A percentile compares a stretch with the other conserved stretches of the same genome.
These are phyloP conservation scores for Mechanitis messenoides DNA, from an alignment of 2,888 invertebrate species.

Conservation along the genomic window DNA sequence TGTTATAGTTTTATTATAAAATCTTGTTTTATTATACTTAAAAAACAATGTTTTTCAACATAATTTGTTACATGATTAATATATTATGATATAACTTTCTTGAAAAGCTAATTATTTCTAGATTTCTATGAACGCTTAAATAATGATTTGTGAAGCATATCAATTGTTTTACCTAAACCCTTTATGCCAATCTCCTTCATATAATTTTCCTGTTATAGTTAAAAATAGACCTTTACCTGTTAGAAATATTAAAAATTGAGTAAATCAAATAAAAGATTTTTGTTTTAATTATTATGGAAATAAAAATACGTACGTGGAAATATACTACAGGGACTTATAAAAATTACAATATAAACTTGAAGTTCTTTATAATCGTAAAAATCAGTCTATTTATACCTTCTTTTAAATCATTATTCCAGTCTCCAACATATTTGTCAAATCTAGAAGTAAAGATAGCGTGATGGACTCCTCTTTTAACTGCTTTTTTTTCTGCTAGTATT, in stretches of 20 bases:
- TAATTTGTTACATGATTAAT: no score
- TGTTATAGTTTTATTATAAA: no score
- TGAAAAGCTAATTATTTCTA: no score
- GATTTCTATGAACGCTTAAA: no score
- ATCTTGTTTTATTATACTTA: no score
- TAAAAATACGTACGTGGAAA: no score
- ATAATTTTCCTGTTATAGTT: slow-evolving; percentile 68
- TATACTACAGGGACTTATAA: no score
- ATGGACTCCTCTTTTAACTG: slow-evolving; percentile 75
- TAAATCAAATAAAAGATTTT: not conserved
- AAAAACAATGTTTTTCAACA: no score
- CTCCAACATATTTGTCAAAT: slow-evolving; percentile 76
- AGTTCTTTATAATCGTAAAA: not conserved
- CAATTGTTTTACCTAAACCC: slow-evolving; percentile 56
- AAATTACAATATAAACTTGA: no score
- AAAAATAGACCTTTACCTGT: slow-evolving; percentile 72
- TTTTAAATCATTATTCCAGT: slow-evolving; percentile 76
- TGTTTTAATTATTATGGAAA: no score
- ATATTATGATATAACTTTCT: no score
- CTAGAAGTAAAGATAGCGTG: slow-evolving; percentile 74
- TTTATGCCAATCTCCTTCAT: slow-evolving; percentile 78
- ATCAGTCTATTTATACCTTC: slow-evolving; percentile 44
- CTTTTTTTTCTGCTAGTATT: slow-evolving; percentile 56
- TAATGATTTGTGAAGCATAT: no score
- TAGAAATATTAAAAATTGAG: slow-evolving; percentile 1